Evolutionary conservation across 1,140 invertebrate species (phyloP), one percentile per base, ranked within the genome.

Genomic region (Heterodera carotae): DNA sequence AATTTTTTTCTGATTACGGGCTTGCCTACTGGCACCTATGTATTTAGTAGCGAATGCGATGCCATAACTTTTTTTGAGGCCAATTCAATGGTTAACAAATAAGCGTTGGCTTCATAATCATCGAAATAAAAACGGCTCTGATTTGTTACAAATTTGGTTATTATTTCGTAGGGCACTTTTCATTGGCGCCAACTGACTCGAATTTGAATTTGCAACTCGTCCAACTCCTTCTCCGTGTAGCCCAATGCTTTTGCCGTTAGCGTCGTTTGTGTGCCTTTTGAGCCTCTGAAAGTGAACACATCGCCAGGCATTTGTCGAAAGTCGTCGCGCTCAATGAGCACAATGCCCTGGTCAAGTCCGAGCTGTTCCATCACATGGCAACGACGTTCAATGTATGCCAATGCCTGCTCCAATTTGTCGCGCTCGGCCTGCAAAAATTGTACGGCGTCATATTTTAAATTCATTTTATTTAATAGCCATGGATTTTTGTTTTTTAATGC

Each of bases 341-440:
- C 18, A 48, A 69, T 56, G 34, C 10, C 53, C 48, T 75, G 27
- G n/a, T 75, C 48, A 31, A 43, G 59, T 31, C 34, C n/a, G 22
- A 27, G 12, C 39, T 48, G 66, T 22, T 60, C 72, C 36, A 74
- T 18, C 0, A 80, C 86, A 59, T 85, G 80, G 69, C 80, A 81
- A 60, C 82, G 67, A 29, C 79, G 81, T 76, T 87, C 85, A 69
- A 87, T 66, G 66, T 86, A 88, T 12, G 77, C 69, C 8, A 87
- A 60, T 12, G 85, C 85, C 74, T 82, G 68, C 22, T 84, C 60
- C 39, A 86, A 76, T 71, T 71, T 85, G 8, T 85, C 86, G 25
- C 85, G 87, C 71, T 86, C 84, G 34, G 67, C 69, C 79, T 86
- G 56, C n/a, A n/a, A n/a, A n/a, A n/a, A n/a, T n/a, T n/a, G n/a